These are phyloP conservation scores for Elysia crispata DNA, from an alignment of 2,888 invertebrate species.

Conservation along the genomic window DNA sequence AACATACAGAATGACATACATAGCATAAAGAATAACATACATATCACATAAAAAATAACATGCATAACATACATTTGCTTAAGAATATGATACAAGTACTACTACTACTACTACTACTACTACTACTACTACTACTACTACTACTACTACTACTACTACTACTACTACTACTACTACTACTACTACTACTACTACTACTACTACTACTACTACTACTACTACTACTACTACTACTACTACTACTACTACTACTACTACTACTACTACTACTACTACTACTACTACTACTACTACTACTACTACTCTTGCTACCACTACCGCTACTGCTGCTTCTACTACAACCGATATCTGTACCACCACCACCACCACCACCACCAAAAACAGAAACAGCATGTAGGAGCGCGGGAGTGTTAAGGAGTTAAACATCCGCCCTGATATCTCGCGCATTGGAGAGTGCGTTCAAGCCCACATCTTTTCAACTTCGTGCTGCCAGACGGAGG, in stretches of 20 bases:
- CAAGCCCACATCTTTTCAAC: too few species aligned
- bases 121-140: constrained; percentile 3
- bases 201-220: constrained; percentile 28
- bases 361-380: too few species aligned
- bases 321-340: background rate
- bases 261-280: constrained; percentile 2
- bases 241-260: background rate
- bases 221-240: constrained; percentile 16
- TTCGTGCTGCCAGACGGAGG: too few species aligned
- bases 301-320: background rate
- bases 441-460: too few species aligned
- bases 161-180: constrained; percentile 28
- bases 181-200: constrained; percentile 28
- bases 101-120: constrained; percentile 1
- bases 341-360: background rate
- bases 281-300: constrained; percentile 19
- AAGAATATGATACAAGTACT: too few species aligned
- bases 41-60: too few species aligned
- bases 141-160: constrained; percentile 28
- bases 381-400: too few species aligned
- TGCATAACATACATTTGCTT: too few species aligned
- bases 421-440: too few species aligned
- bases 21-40: too few species aligned
- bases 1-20: too few species aligned
- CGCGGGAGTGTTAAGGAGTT: too few species aligned